Evolutionary conservation across 53 echinoderm and acorn worm species (phyloP), one percentile per base, ranked within the genome.

Genomic region (Astropecten irregularis): DNA sequence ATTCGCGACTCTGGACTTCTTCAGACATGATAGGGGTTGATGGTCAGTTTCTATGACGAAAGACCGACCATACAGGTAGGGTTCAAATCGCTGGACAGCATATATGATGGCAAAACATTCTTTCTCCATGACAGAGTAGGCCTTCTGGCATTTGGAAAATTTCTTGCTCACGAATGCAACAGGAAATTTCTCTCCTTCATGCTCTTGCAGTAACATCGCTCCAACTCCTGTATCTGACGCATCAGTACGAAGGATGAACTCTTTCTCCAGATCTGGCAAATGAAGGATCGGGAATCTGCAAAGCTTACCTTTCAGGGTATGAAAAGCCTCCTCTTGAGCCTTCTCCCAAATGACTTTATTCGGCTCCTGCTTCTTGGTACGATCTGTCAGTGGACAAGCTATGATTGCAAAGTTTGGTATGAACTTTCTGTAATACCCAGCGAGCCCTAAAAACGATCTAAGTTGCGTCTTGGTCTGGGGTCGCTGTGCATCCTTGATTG

Each of bases 41-140:
- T n/a, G n/a, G n/a, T n/a, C n/a, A n/a, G n/a, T n/a, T n/a, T n/a
- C n/a, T n/a, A n/a, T n/a, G n/a, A n/a, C n/a, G n/a, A n/a, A n/a
- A n/a, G n/a, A n/a, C n/a, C n/a, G n/a, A n/a, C n/a, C n/a, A n/a
- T n/a, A n/a, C n/a, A n/a, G n/a, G n/a, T n/a, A n/a, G n/a, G n/a
- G n/a, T n/a, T n/a, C n/a, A n/a, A n/a, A n/a, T n/a, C n/a, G n/a
- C 7, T 44, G 46, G 13, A 9, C 46, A n/a, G n/a, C n/a, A n/a
- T n/a, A n/a, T n/a, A n/a, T n/a, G n/a, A n/a, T n/a, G n/a, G n/a
- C n/a, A n/a, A n/a, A n/a, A n/a, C n/a, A n/a, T n/a, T n/a, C n/a
- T n/a, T n/a, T n/a, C n/a, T n/a, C 69, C 77, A 77, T 77, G 3
- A 77, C 77, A 31, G 77, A 77, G 56, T 77, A 77, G 1, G 33